Evolutionary conservation across 2,888 invertebrate species (phyloP).

Genomic region (Chloroclystis v-ata): DNA sequence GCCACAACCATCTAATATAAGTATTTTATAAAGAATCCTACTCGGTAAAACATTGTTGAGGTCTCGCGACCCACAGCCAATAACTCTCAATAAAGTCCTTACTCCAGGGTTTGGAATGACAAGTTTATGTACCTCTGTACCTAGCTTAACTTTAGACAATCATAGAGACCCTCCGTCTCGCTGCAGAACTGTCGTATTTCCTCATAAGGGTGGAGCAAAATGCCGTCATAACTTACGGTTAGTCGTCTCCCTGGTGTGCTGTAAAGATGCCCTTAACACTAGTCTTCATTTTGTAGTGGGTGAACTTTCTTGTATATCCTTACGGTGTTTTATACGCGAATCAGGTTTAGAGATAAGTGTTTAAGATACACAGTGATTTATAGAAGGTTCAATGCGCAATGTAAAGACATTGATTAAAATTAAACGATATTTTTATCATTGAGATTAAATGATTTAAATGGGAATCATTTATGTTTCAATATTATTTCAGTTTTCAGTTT

Average conservation of each 20-base stretch:
- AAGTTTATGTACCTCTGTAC: conserved; percentile 38
- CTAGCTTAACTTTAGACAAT: conserved; percentile 61
- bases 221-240: conserved; percentile 74
- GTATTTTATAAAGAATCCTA: too few relatives aligned
- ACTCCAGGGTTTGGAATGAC: conserved; percentile 28
- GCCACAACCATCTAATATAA: too few relatives aligned
- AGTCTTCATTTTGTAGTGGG: conserved; percentile 71
- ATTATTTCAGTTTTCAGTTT: too few relatives aligned
- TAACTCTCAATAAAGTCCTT: conserved; percentile 26
- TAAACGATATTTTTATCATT: too few relatives aligned
- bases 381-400: too few relatives aligned
- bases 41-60: too few relatives aligned
- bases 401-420: too few relatives aligned
- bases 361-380: too few relatives aligned
- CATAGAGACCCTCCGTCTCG: conserved; percentile 57
- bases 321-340: conserved; percentile 32
- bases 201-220: conserved; percentile 74
- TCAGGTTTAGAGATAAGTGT: too few relatives aligned
- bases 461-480: too few relatives aligned
- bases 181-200: conserved; percentile 72
- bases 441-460: too few relatives aligned
- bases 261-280: conserved; percentile 77
- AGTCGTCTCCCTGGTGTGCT: conserved; percentile 69
- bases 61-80: neutral
- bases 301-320: conserved; percentile 50